Conservation (phyloP, 2,797 vertebrate species). For the Acanthis flammea region DNA sequence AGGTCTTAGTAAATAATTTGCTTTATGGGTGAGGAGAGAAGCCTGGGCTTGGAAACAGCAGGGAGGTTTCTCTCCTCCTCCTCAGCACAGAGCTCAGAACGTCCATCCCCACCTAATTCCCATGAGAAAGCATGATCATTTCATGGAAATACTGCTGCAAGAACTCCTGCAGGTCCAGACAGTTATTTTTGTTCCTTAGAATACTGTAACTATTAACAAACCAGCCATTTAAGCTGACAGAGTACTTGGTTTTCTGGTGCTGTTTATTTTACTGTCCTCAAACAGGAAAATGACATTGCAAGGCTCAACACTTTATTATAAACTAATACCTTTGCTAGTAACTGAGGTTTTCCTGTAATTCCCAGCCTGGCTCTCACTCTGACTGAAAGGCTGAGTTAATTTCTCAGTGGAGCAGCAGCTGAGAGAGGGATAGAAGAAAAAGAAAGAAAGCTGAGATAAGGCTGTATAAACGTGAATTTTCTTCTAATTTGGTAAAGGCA, state of each 20-base stretch:
- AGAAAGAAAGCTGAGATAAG: background rate
- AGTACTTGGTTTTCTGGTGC: background rate
- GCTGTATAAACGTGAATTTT: background rate
- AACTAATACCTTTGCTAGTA: background rate
- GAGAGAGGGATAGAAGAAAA: background rate
- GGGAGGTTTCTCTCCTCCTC: background rate
- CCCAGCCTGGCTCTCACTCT: background rate
- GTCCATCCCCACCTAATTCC: background rate
- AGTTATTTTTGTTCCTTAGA: background rate
- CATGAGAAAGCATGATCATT: background rate
- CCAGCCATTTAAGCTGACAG: background rate
- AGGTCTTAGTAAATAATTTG: background rate
- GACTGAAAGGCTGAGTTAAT: constrained; percentile 18
- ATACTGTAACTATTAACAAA: background rate
- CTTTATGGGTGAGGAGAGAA: background rate
- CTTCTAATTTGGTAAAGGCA: background rate
- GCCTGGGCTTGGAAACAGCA: background rate
- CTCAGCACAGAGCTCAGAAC: background rate
- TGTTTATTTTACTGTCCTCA: constrained; percentile 11
- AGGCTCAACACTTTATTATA: constrained; percentile 25
- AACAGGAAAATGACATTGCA: constrained; percentile 1
- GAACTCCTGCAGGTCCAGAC: background rate
- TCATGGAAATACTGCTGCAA: background rate
- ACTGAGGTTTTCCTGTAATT: constrained; percentile 3
- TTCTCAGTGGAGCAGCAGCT: background rate